Conservation (phyloP, 1,140 invertebrate genomes). For the Odontomachus brunneus region DNA sequence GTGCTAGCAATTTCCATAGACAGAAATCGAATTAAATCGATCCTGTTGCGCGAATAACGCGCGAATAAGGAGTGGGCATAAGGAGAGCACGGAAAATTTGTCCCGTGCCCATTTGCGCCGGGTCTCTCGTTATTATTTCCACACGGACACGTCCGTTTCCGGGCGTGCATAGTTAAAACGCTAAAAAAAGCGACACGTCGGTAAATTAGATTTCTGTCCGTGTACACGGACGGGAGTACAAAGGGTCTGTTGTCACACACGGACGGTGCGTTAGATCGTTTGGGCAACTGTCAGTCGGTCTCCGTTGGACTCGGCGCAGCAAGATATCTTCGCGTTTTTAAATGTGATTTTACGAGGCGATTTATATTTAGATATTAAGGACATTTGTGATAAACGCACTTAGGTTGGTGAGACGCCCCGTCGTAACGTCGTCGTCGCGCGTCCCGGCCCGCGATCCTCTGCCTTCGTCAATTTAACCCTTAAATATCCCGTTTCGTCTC, state of each 20-base stretch:
- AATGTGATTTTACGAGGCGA: constrained; percentile 74
- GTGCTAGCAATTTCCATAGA: background rate
- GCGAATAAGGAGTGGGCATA: too few species aligned
- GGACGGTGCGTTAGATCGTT: constrained; percentile 74
- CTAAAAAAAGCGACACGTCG: constrained; percentile 33
- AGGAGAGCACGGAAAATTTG: background rate
- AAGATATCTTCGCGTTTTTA: constrained; percentile 71
- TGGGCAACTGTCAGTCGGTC: constrained; percentile 80
- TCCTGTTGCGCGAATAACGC: background rate
- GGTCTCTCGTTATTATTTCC: background rate
- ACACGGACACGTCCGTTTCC: background rate
- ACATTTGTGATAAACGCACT: constrained; percentile 67
- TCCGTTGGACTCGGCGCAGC: constrained; percentile 63
- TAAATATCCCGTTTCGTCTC: constrained; percentile 12
- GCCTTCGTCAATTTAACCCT: constrained; percentile 27
- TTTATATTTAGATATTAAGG: constrained; percentile 72
- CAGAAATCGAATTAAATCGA: constrained; percentile 13
- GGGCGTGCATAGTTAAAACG: background rate
- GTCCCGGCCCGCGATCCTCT: background rate
- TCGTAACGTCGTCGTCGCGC: background rate
- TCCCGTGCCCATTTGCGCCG: too few species aligned
- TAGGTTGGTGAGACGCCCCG: constrained; percentile 65
- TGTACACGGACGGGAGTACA: constrained; percentile 44
- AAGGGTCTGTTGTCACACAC: constrained; percentile 71
- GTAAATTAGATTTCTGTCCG: constrained; percentile 25